phyloP scores from a whole-genome alignment of 2,797 vertebrate genomes.

The Yasuhikotakia modesta region DNA sequence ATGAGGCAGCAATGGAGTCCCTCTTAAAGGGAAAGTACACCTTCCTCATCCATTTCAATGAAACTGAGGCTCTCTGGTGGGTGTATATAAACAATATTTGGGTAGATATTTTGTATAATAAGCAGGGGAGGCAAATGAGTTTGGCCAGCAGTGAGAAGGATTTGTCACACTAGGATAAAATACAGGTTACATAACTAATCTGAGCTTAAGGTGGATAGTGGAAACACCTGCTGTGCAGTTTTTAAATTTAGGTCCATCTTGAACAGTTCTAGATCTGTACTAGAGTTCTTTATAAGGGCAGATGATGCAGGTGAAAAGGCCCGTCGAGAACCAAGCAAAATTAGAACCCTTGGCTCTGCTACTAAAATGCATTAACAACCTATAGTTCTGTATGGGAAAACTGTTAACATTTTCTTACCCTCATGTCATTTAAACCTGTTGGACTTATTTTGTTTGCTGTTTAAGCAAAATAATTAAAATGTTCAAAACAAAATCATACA shows the following conservation, averaged over 20 bases:
- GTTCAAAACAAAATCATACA: background rate
- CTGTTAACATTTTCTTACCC: no score
- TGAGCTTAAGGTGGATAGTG: constrained; percentile 57
- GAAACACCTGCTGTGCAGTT: background rate
- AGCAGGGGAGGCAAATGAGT: constrained; percentile 13
- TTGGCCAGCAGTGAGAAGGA: constrained; percentile 44
- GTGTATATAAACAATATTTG: no score
- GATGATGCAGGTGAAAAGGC: no score
- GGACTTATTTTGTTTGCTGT: no score
- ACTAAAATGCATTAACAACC: no score
- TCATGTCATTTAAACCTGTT: no score
- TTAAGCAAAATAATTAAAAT: no score
- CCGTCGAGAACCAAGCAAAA: no score
- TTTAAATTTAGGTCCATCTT: background rate
- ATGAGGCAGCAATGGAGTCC: constrained; percentile 15
- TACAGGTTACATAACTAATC: constrained; percentile 70
- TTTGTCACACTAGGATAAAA: constrained; percentile 61
- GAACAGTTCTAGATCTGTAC: no score
- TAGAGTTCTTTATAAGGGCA: no score
- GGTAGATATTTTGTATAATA: background rate
- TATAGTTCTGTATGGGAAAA: no score
- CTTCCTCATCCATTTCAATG: background rate
- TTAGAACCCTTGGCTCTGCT: no score
- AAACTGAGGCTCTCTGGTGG: background rate
- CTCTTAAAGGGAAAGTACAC: constrained; percentile 25